Conservation (phyloP, 2,888 invertebrate species). For the Lamproptera curius region DNA sequence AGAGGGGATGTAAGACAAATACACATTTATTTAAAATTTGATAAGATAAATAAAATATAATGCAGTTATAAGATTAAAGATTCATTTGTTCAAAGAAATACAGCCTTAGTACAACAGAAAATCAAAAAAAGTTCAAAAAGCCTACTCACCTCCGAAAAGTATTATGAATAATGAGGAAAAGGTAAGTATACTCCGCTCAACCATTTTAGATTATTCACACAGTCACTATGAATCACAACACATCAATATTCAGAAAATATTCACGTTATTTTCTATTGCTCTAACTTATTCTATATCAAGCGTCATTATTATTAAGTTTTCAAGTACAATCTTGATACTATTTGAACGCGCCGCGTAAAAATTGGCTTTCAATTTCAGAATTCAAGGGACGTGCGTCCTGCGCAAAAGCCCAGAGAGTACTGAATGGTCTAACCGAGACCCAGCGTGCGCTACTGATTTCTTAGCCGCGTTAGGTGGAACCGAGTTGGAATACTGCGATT, state of each 20-base stretch:
- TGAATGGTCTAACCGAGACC: conserved; percentile 35
- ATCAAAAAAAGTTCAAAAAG: conserved; percentile 9
- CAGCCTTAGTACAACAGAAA: too few relatives aligned
- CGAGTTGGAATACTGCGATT: conserved; percentile 3
- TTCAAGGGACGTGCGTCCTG: conserved; percentile 34
- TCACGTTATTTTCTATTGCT: too few relatives aligned
- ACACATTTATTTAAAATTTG: too few relatives aligned
- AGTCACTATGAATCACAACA: conserved; percentile 33
- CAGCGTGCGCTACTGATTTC: conserved; percentile 30
- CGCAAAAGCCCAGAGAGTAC: conserved; percentile 37
- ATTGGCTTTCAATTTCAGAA: conserved; percentile 7
- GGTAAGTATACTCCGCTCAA: conserved; percentile 38
- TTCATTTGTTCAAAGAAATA: too few relatives aligned
- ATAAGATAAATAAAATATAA: too few relatives aligned
- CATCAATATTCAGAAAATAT: conserved; percentile 28
- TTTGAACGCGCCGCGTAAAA: conserved; percentile 9
- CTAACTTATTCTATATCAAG: not conserved
- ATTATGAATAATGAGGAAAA: conserved; percentile 46
- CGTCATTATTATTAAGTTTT: not conserved
- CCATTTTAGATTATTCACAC: conserved; percentile 39
- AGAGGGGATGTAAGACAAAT: too few relatives aligned
- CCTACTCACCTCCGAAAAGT: conserved; percentile 56
- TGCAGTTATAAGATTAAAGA: too few relatives aligned
- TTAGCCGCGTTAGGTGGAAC: not conserved
- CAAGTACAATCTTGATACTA: too few relatives aligned